Base-by-base conservation (phyloP, 2,113 vertebrate species). In the Holacanthus passer region DNA sequence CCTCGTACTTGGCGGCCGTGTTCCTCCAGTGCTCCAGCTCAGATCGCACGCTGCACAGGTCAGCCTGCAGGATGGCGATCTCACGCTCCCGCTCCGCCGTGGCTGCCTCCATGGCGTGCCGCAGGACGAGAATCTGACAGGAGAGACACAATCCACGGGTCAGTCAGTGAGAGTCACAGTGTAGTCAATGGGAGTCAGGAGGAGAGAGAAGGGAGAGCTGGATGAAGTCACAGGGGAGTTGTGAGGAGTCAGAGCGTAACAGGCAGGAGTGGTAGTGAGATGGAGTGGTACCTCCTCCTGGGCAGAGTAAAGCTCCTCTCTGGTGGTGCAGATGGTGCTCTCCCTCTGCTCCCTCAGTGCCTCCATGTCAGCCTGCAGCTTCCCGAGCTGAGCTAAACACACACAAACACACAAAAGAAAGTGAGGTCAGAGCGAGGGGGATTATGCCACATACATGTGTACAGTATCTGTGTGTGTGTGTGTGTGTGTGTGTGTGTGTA, bases 291-390 rank as follows among this genome's bases (percentile, higher is more conserved):
- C 93, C 94, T 99, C 97, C 86, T 97, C 97, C 83, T 96, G 97
- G 74, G 98, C 97, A 6, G 94, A 96, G 91, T 96, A 95, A 31
- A 99, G 94, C 55, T 98, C 96, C 75, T 97, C 96, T 58, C 95
- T 93, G 17, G 97, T 96, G 90, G 86, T 94, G 85, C 96, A 95
- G 82, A 99, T 96, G 89, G 97, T 96, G 69, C 79, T 96, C 89
- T 99, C 97, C 77, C 98, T 97, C 87, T 98, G 96, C 89, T 98
- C 97, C 63, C 94, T 96, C 85, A 99, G 94, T 29, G 92, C 95
- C 88, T 98, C 97, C 91, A 97, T 98, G 88, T 98, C 97, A 2
- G 95, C 94, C 84, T 99, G 97, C 58, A 99, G 94, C 87, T 95
- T 97, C 81, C 91, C 94, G 0, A 96, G 91, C 83, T 96, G 95